Evolutionary conservation across 2,113 vertebrate genomes (phyloP).

Genomic region (Apteryx owenii): DNA sequence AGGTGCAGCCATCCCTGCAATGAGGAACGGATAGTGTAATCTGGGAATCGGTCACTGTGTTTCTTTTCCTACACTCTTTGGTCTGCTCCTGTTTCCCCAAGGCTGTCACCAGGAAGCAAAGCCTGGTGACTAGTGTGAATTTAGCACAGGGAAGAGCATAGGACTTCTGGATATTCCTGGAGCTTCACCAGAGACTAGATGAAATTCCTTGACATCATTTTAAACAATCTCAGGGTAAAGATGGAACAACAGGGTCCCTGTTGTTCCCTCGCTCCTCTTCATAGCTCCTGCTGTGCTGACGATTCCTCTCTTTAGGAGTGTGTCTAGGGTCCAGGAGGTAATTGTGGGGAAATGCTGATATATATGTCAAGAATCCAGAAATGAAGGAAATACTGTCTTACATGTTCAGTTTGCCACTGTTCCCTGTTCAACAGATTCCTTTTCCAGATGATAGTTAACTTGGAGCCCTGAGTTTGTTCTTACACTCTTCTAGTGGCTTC

Average conservation of each 20-base stretch:
- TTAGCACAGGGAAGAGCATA: fast-evolving
- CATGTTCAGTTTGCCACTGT: background rate
- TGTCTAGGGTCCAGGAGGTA: background rate
- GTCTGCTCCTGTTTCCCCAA: background rate
- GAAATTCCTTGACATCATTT: background rate
- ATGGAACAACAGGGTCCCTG: background rate
- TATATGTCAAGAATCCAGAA: background rate
- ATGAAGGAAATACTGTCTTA: background rate
- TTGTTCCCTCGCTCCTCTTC: background rate
- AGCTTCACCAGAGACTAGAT: background rate
- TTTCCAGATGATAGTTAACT: background rate
- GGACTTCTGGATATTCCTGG: background rate
- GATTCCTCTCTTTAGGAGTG: background rate
- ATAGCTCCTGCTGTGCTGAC: background rate
- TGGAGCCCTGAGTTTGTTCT: background rate
- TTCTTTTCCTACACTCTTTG: fast-evolving
- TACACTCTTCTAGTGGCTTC: background rate
- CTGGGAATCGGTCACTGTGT: fast-evolving
- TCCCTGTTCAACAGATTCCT: background rate
- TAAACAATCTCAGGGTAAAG: background rate
- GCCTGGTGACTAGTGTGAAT: background rate
- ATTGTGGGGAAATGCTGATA: background rate
- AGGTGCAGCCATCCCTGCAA: background rate
- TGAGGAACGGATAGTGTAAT: fast-evolving
- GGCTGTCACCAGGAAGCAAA: background rate